Evolutionary conservation across 2,113 vertebrate species (phyloP).

Genomic region (Suncus etruscus): DNA sequence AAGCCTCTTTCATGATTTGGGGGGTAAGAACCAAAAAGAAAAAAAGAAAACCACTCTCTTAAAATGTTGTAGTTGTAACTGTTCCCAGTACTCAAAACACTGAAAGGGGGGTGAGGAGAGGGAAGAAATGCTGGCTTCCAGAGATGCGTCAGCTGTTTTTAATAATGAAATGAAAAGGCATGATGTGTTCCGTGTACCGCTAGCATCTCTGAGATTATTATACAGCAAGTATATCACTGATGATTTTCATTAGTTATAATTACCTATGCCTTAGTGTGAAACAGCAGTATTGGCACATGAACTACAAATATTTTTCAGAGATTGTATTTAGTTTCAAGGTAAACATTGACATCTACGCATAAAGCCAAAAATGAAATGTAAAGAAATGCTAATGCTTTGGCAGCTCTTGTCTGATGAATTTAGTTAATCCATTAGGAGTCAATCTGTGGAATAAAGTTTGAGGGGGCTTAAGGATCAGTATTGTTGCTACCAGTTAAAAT

Average conservation of each 20-base stretch:
- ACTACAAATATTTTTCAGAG: conserved; percentile 83
- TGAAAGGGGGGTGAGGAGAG: fast-evolving
- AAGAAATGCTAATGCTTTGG: conserved; percentile 71
- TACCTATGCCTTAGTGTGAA: conserved; percentile 50
- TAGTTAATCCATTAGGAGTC: conserved; percentile 67
- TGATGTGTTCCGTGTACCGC: background rate
- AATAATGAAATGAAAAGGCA: conserved; percentile 53
- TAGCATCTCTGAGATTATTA: conserved; percentile 22
- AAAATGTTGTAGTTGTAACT: conserved; percentile 72
- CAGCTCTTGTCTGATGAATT: conserved; percentile 67
- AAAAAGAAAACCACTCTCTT: conserved; percentile 51
- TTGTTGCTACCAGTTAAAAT: conserved; percentile 77
- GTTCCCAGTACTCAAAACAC: conserved; percentile 61
- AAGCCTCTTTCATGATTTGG: conserved; percentile 69
- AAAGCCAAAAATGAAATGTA: conserved; percentile 79
- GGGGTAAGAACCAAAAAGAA: background rate
- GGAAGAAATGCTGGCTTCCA: background rate
- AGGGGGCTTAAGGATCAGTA: conserved; percentile 54
- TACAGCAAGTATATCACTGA: conserved; percentile 60
- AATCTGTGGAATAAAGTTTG: conserved; percentile 33
- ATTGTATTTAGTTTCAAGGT: conserved; percentile 75
- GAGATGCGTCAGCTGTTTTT: conserved; percentile 65
- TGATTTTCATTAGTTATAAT: conserved; percentile 55
- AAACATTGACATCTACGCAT: conserved; percentile 70
- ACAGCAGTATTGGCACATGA: conserved; percentile 55